A percentile compares a stretch with the other conserved stretches of the same genome.
These are phyloP conservation scores for honey bee (Apis mellifera) DNA, from an alignment of 1,140 invertebrate species.

Conservation along the genomic window DNA sequence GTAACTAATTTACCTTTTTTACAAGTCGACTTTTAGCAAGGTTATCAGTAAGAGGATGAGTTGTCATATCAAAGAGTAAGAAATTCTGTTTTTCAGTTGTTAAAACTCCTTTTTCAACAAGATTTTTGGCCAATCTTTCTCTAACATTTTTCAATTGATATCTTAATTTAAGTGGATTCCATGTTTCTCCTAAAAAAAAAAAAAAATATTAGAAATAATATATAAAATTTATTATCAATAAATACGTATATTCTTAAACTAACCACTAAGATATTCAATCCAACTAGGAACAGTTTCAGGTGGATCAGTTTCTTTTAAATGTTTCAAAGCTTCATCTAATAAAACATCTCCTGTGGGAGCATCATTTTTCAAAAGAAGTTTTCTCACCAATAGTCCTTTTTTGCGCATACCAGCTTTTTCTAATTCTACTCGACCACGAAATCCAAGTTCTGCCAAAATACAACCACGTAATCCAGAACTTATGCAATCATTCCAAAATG, in stretches of 20 bases:
- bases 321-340: conserved; percentile 98
- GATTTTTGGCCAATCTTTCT: conserved; percentile 99
- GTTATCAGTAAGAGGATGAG: conserved; percentile 98
- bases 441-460: conserved; percentile 97
- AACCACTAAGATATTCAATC: conserved; percentile 99
- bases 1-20: conserved; percentile 89
- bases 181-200: conserved; percentile 94
- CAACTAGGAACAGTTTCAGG: conserved; percentile 98
- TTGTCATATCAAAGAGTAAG: conserved; percentile 99
- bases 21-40: conserved; percentile 97
- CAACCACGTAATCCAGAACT: conserved; percentile 98
- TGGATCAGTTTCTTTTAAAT: conserved; percentile 98
- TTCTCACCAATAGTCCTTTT: conserved; percentile 92
- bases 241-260: conserved; percentile 49
- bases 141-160: conserved; percentile 99
- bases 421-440: conserved; percentile 96
- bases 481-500: conserved; percentile 99
- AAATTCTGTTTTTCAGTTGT: conserved; percentile 99
- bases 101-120: conserved; percentile 99
- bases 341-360: conserved; percentile 98
- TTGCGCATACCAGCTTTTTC: conserved; percentile 98
- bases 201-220: neutral
- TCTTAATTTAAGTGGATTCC: conserved; percentile 99
- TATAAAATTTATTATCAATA: neutral
- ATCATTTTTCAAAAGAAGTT: conserved; percentile 90